Conservation (phyloP, 1,140 invertebrate species). For the Drosophila equinoxialis region DNA sequence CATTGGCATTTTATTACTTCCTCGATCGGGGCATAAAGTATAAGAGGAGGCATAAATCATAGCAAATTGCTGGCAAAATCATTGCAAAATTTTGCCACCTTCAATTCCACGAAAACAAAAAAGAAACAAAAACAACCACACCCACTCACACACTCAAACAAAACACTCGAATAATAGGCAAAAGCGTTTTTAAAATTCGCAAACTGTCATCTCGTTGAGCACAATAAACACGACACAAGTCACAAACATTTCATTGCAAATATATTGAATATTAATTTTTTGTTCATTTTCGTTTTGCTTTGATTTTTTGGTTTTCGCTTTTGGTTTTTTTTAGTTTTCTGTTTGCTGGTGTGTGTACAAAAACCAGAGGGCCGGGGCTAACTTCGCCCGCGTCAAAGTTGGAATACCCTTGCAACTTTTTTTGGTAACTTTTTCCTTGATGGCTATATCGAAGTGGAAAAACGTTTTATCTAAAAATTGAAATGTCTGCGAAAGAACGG, state of each 20-base stretch:
- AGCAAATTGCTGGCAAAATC: slow-evolving; percentile 36
- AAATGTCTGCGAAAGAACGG: too few relatives aligned
- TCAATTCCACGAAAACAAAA: slow-evolving; percentile 23
- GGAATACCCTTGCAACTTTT: too few relatives aligned
- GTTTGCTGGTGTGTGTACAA: neutral
- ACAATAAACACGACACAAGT: slow-evolving; percentile 68
- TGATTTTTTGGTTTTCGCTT: slow-evolving; percentile 11
- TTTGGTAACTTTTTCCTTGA: too few relatives aligned
- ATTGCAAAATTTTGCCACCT: slow-evolving; percentile 35
- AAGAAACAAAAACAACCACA: slow-evolving; percentile 16
- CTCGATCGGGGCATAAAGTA: slow-evolving; percentile 34
- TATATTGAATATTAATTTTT: slow-evolving; percentile 76
- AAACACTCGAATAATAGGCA: slow-evolving; percentile 26
- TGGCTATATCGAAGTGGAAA: too few relatives aligned
- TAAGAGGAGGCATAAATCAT: slow-evolving; percentile 58
- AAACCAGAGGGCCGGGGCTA: too few relatives aligned
- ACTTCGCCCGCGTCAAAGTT: too few relatives aligned
- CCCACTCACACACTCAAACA: slow-evolving; percentile 10
- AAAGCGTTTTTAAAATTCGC: slow-evolving; percentile 65
- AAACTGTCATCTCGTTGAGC: slow-evolving; percentile 58
- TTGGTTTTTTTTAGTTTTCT: neutral
- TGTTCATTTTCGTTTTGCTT: slow-evolving; percentile 23
- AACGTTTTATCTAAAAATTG: too few relatives aligned
- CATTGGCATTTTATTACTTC: slow-evolving; percentile 44
- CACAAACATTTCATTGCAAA: slow-evolving; percentile 69